Conservation (phyloP, 2,888 invertebrate genomes). For the Pyrochroa serraticornis region DNA sequence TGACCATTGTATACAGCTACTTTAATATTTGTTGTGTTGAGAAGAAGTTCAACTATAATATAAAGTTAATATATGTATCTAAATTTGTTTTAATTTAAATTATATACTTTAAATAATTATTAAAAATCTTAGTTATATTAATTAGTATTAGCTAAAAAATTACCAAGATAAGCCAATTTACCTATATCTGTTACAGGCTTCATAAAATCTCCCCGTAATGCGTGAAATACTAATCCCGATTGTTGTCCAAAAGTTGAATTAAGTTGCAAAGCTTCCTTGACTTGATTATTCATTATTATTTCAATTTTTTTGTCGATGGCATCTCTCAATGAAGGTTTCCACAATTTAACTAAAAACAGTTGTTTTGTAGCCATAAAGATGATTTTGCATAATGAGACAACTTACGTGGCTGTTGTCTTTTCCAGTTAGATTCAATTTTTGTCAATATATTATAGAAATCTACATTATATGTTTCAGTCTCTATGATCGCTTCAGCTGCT, state of each 20-base stretch:
- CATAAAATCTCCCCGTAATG: conserved; percentile 68
- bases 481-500: conserved; percentile 19
- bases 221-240: conserved; percentile 64
- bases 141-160: no score
- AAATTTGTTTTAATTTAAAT: no score
- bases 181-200: conserved; percentile 75
- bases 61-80: no score
- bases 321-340: conserved; percentile 17
- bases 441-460: conserved; percentile 41
- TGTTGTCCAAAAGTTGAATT: conserved; percentile 70
- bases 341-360: background rate
- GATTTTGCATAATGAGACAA: no score
- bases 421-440: conserved; percentile 14
- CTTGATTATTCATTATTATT: conserved; percentile 73
- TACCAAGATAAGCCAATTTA: no score
- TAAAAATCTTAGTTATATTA: no score
- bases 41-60: conserved; percentile 67
- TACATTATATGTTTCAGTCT: conserved; percentile 17
- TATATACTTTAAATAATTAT: no score
- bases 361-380: background rate
- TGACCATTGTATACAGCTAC: conserved; percentile 80
- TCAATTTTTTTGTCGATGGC: conserved; percentile 47
- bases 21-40: conserved; percentile 71
- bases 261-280: conserved; percentile 70
- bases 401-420: no score